Conservation (phyloP, 2,113 vertebrate genomes). For the Lamprologus callipterus region DNA sequence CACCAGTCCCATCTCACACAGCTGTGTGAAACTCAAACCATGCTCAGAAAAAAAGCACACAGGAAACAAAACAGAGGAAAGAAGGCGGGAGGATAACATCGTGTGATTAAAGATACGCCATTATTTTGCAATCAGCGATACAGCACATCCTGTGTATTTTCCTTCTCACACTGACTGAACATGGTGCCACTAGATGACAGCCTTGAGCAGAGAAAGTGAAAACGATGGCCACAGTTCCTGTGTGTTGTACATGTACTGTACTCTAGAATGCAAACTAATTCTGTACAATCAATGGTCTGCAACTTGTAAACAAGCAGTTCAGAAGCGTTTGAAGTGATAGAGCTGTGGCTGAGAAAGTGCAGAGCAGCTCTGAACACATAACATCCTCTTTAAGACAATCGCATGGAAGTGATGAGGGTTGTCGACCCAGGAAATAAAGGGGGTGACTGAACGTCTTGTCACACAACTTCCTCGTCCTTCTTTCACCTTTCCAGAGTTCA, state of each 20-base stretch:
- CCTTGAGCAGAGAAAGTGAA: conserved; percentile 51
- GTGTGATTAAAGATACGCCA: neutral
- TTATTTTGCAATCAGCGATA: neutral
- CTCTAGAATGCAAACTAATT: conserved; percentile 28
- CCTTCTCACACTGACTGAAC: neutral
- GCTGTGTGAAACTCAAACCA: conserved; percentile 55
- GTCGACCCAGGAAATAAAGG: conserved; percentile 62
- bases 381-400: conserved; percentile 62
- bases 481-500: conserved; percentile 31
- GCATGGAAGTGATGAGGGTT: conserved; percentile 62
- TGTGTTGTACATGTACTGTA: neutral
- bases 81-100: neutral
- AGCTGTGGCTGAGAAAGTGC: conserved; percentile 62
- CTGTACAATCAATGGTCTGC: conserved; percentile 39
- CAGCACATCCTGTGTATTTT: neutral
- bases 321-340: conserved; percentile 56
- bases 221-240: neutral
- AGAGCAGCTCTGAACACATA: conserved; percentile 50
- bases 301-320: conserved; percentile 53
- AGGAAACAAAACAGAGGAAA: neutral
- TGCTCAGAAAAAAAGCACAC: neutral
- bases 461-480: conserved; percentile 47
- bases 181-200: conserved; percentile 62
- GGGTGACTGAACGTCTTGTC: conserved; percentile 69
- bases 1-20: conserved; percentile 14